These are phyloP conservation scores for Moxostoma hubbsi DNA, from an alignment of 2,797 vertebrate species.

Conservation along the genomic window DNA sequence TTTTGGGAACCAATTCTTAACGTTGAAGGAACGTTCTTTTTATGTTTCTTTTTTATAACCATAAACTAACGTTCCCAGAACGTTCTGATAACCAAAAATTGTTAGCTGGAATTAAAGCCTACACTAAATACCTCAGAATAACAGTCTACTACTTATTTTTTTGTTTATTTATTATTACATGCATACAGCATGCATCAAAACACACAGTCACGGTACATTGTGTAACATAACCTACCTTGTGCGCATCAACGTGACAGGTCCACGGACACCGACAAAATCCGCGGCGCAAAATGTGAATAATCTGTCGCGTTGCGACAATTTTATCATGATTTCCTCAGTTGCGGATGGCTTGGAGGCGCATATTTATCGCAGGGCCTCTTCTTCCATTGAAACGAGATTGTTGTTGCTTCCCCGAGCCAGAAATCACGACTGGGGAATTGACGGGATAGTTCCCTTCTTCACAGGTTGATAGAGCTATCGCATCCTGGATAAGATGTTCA, in stretches of 20 bases:
- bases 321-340: neutral
- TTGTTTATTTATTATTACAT: too few species aligned
- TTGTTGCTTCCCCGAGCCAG: constrained; percentile 9
- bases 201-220: constrained; percentile 3
- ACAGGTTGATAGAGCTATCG: constrained; percentile 14
- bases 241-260: neutral
- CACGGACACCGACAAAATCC: constrained; percentile 16
- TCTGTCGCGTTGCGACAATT: neutral
- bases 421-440: constrained; percentile 32
- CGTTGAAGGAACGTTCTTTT: too few species aligned
- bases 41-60: too few species aligned
- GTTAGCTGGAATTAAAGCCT: too few species aligned
- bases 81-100: too few species aligned
- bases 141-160: too few species aligned
- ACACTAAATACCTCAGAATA: too few species aligned
- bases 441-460: constrained; percentile 8
- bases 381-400: constrained; percentile 14
- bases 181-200: constrained; percentile 16
- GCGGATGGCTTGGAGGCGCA: constrained; percentile 4
- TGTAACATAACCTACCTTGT: constrained; percentile 50
- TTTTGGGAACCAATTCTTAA: too few species aligned
- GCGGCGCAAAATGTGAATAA: constrained; percentile 5
- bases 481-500: neutral
- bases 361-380: constrained; percentile 32
- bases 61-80: too few species aligned